Base-by-base conservation (phyloP, 1,140 invertebrate genomes). In the Lerema accius region DNA sequence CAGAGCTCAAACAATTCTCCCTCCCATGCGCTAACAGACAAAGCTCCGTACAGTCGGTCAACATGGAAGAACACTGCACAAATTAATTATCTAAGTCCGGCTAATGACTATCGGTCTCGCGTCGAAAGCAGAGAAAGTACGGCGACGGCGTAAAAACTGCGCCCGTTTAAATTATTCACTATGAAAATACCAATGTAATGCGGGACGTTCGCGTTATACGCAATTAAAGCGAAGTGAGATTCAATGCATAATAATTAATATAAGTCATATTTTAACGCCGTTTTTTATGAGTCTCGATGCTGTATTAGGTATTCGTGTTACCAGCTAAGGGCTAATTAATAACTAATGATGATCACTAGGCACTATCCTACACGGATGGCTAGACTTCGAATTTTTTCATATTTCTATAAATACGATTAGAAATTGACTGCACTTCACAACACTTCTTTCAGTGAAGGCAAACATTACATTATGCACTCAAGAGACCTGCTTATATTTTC, bases 81-180 rank as follows among this genome's bases (percentile, higher is more conserved):
- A 75, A 72, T 76, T 70, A 80, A 76, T 76, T 75, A 78, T 63
- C 65, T 71, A 53, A 76, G 62, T 73, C 63, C 63, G 61, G 50
- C 68, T 82, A 78, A 82, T 77, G 75, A 71, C 55, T 16, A 66
- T 58, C 73, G 49, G 62, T 49, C 62, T 76, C 56, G 53, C 69
- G 69, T 76, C 55, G 76, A 78, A 77, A 82, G 76, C 65, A 69
- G 78, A 74, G 80, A 82, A 82, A 82, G 80, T 80, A 73, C 45
- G 66, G 53, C 53, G 43, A 42, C 45, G 68, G 51, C 67, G 50
- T 74, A 69, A 70, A 66, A 66, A 70, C 68, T 26, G 45, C 45
- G 28, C 42, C 15, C 14, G 53, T 56, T 58, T 40, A 58, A 58
- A 58, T 58, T 58, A 58, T 35, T 58, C 55, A 58, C 42, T 45